phyloP scores from a whole-genome alignment of 1,140 invertebrate genomes.

The Zaprionus camerounensis region DNA sequence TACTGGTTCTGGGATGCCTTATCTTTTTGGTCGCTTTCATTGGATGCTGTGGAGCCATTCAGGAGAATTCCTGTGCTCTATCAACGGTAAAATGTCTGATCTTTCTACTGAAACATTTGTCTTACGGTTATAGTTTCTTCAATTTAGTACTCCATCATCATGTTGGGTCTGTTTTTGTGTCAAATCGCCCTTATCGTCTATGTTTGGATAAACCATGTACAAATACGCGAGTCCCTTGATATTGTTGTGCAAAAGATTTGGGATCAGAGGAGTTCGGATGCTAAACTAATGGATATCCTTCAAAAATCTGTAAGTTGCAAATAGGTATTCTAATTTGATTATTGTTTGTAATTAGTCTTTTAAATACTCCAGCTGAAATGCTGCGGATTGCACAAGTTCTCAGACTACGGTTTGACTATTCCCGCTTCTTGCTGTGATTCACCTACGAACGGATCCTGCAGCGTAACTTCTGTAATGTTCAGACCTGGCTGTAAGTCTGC shows the following conservation, averaged over 20 bases:
- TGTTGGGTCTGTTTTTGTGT: conserved; percentile 87
- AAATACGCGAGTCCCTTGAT: conserved; percentile 84
- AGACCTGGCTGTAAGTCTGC: conserved; percentile 83
- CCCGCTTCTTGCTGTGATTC: conserved; percentile 84
- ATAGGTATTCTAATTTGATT: background rate
- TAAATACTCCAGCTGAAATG: conserved; percentile 86
- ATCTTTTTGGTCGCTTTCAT: conserved; percentile 92
- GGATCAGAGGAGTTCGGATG: conserved; percentile 54
- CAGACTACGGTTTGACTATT: conserved; percentile 83
- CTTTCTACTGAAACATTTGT: background rate
- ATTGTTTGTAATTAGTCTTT: background rate
- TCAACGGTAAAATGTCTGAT: conserved; percentile 87
- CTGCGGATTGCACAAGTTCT: conserved; percentile 86
- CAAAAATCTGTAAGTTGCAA: conserved; percentile 63
- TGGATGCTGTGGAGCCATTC: conserved; percentile 93
- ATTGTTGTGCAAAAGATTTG: conserved; percentile 83
- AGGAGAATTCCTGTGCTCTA: conserved; percentile 92
- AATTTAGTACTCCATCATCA: conserved; percentile 87
- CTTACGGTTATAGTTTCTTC: conserved; percentile 18
- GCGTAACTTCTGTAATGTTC: conserved; percentile 66
- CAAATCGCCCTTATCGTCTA: conserved; percentile 87
- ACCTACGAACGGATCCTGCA: conserved; percentile 72
- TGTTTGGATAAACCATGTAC: conserved; percentile 85
- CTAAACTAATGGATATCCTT: conserved; percentile 56
- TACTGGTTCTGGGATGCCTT: conserved; percentile 89